Percentiles rank a stretch among this genome's conserved stretches.
phyloP scores from a whole-genome alignment of 2,888 invertebrate species.

The Ophioninae sp. region DNA sequence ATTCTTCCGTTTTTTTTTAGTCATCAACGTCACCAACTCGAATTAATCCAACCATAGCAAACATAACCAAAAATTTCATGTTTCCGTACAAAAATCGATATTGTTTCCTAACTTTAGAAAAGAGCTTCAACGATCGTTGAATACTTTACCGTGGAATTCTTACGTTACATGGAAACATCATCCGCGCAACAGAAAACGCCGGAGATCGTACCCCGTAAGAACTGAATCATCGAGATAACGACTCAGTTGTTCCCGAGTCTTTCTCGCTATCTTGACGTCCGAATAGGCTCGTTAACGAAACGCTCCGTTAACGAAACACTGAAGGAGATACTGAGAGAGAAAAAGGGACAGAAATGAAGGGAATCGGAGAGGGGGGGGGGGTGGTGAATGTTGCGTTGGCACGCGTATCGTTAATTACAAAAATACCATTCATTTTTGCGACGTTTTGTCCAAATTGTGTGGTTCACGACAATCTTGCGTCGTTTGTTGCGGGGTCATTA shows the following conservation, averaged over 20 bases:
- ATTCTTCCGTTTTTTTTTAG: too few relatives aligned
- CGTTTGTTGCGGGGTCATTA: not conserved
- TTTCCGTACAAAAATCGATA: too few relatives aligned
- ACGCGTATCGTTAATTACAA: not conserved
- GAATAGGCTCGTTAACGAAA: slow-evolving; percentile 57
- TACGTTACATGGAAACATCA: too few relatives aligned
- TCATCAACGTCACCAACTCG: too few relatives aligned
- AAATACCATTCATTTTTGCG: slow-evolving; percentile 6
- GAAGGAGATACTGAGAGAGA: slow-evolving; percentile 5
- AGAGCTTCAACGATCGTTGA: too few relatives aligned
- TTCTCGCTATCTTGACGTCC: slow-evolving; percentile 48
- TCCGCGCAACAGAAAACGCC: not conserved
- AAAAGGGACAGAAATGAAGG: too few relatives aligned
- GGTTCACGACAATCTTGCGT: not conserved
- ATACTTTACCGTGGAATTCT: too few relatives aligned
- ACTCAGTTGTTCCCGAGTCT: slow-evolving; percentile 55
- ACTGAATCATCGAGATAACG: slow-evolving; percentile 71
- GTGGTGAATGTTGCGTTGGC: not conserved
- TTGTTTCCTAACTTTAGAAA: too few relatives aligned
- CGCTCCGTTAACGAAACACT: slow-evolving; percentile 32
- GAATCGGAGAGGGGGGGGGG: too few relatives aligned
- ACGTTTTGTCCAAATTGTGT: not conserved
- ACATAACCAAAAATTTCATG: too few relatives aligned
- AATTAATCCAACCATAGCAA: too few relatives aligned
- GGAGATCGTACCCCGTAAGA: slow-evolving; percentile 52